Conservation (phyloP, 2,797 vertebrate species). For the Channallabes apus region DNA sequence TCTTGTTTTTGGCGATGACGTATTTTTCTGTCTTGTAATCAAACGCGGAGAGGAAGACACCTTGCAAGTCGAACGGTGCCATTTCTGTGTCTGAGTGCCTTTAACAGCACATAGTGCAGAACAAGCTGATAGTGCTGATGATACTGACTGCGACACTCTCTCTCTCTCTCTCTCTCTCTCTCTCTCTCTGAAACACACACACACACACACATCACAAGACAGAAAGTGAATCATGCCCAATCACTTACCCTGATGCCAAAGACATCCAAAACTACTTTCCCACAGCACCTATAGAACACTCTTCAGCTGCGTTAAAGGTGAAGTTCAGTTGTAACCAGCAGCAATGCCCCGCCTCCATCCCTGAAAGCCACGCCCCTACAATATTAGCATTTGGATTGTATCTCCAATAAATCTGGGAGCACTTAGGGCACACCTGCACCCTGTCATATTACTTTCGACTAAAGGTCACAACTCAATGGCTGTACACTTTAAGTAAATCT, state of each 20-base stretch:
- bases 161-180: slow-evolving; percentile 1
- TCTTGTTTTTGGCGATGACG: slow-evolving; percentile 85
- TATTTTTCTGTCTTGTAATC: slow-evolving; percentile 91
- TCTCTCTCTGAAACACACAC: background rate
- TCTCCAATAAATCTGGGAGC: too few relatives aligned
- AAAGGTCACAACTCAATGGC: background rate
- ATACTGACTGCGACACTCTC: background rate
- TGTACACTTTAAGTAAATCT: background rate
- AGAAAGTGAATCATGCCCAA: background rate
- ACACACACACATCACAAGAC: background rate
- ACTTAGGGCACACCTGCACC: too few relatives aligned
- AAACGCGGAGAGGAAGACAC: slow-evolving; percentile 70
- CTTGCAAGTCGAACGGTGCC: slow-evolving; percentile 62
- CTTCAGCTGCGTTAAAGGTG: background rate
- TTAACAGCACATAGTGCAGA: background rate
- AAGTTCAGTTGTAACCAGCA: background rate
- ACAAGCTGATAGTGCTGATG: background rate
- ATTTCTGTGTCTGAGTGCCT: slow-evolving; percentile 50
- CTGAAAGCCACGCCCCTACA: background rate
- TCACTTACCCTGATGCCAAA: background rate
- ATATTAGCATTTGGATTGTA: too few relatives aligned
- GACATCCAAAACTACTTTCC: background rate
- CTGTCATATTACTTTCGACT: too few relatives aligned
- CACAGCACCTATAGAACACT: background rate
- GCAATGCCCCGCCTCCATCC: background rate